phyloP scores from a whole-genome alignment of 2,888 invertebrate genomes.

The Anagyrus pseudococci region DNA sequence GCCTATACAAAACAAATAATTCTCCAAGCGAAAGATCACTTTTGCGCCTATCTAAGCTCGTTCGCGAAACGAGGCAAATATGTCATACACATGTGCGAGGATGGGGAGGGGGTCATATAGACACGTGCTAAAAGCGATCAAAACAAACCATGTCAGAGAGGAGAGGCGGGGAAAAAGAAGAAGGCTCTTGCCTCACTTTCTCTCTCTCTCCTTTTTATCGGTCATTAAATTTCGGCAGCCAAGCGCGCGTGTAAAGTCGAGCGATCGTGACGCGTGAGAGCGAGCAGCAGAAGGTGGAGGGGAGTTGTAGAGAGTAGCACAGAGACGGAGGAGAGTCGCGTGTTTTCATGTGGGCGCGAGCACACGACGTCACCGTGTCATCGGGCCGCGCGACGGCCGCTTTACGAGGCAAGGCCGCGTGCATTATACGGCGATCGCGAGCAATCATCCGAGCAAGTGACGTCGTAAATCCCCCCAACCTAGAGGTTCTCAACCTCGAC shows the following conservation, averaged over 20 bases:
- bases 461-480: conserved; percentile 57
- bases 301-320: too few relatives aligned
- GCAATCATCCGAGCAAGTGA: conserved; percentile 57
- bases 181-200: neutral
- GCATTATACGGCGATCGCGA: conserved; percentile 58
- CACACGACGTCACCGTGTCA: conserved; percentile 36
- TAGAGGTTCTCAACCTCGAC: conserved; percentile 55
- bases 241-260: conserved; percentile 3
- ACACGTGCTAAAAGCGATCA: conserved; percentile 5
- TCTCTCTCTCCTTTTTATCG: conserved; percentile 30
- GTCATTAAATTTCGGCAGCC: conserved; percentile 37
- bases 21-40: too few relatives aligned
- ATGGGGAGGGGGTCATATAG: too few relatives aligned
- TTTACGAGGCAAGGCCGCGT: conserved; percentile 62
- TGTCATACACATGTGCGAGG: too few relatives aligned
- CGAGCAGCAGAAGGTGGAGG: too few relatives aligned
- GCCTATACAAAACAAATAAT: too few relatives aligned
- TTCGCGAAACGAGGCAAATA: too few relatives aligned
- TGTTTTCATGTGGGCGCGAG: conserved; percentile 19
- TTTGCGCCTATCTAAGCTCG: too few relatives aligned
- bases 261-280: too few relatives aligned
- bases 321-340: conserved; percentile 5
- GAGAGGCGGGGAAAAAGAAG: conserved; percentile 9
- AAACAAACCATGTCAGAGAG: conserved; percentile 25
- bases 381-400: conserved; percentile 32